Conservation (phyloP, 1,140 invertebrate genomes). For the Saxidomus purpurata region DNA sequence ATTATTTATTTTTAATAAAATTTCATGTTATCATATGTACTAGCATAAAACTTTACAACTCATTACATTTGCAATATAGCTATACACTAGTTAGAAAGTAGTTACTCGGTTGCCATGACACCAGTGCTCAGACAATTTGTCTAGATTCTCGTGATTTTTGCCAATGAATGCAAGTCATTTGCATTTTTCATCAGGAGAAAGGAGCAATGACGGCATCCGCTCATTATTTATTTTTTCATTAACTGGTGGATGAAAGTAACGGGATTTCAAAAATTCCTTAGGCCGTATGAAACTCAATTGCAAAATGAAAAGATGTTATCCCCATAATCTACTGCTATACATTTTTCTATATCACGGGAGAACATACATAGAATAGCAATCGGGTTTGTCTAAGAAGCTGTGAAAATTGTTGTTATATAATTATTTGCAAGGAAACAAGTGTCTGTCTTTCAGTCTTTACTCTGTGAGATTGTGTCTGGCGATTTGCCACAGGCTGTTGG, state of each 20-base stretch:
- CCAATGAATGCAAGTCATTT: constrained; percentile 36
- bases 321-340: no score
- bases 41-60: no score
- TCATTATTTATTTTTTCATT: constrained; percentile 40
- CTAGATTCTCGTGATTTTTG: constrained; percentile 11
- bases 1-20: no score
- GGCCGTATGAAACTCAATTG: not conserved
- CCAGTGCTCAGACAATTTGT: not conserved
- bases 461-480: not conserved
- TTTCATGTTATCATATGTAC: no score
- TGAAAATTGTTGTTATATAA: not conserved
- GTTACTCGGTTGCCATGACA: constrained; percentile 43
- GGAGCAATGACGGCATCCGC: not conserved
- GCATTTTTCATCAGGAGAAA: constrained; percentile 9
- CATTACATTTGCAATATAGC: not conserved
- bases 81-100: not conserved
- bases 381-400: constrained; percentile 1
- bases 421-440: not conserved
- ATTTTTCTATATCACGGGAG: not conserved
- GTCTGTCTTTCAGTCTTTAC: not conserved
- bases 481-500: not conserved
- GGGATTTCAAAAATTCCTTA: not conserved
- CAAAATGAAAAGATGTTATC: not conserved
- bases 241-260: constrained; percentile 12
- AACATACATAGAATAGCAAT: not conserved